These are phyloP conservation scores for Lutraria rhynchaena DNA, from an alignment of 1,140 invertebrate species.

Conservation along the genomic window DNA sequence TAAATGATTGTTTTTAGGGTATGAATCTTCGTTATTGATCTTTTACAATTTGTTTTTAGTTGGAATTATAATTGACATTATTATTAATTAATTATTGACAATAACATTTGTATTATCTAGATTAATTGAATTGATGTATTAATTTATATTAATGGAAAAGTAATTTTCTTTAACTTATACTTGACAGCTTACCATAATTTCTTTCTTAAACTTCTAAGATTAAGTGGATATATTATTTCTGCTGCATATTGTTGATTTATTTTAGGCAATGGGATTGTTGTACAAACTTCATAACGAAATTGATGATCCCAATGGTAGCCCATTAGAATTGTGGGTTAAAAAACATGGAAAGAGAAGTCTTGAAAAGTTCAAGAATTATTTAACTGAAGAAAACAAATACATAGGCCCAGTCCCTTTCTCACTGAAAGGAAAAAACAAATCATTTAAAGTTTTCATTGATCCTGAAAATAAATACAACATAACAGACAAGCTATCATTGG, in stretches of 20 bases:
- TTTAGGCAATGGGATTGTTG: constrained; percentile 94
- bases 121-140: too few species aligned
- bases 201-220: too few species aligned
- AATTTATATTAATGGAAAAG: too few species aligned
- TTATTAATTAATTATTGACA: too few species aligned
- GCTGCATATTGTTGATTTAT: constrained; percentile 3
- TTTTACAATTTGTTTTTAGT: too few species aligned
- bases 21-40: too few species aligned
- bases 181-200: too few species aligned
- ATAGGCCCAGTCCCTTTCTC: constrained; percentile 89
- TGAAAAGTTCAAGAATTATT: constrained; percentile 90
- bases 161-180: too few species aligned
- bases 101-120: too few species aligned
- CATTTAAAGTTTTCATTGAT: constrained; percentile 97
- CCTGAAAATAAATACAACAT: constrained; percentile 93
- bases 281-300: constrained; percentile 90
- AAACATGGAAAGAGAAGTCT: constrained; percentile 92
- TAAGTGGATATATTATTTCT: too few species aligned
- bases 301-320: constrained; percentile 78
- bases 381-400: constrained; percentile 87
- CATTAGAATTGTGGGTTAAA: constrained; percentile 95
- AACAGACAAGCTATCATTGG: constrained; percentile 96
- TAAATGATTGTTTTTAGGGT: too few species aligned
- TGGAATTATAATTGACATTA: too few species aligned
- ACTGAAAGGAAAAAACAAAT: constrained; percentile 91